Percentiles rank a stretch among this genome's conserved stretches.
Conservation (phyloP, 2,888 invertebrate species). For the Eubasilissa splendida region DNA sequence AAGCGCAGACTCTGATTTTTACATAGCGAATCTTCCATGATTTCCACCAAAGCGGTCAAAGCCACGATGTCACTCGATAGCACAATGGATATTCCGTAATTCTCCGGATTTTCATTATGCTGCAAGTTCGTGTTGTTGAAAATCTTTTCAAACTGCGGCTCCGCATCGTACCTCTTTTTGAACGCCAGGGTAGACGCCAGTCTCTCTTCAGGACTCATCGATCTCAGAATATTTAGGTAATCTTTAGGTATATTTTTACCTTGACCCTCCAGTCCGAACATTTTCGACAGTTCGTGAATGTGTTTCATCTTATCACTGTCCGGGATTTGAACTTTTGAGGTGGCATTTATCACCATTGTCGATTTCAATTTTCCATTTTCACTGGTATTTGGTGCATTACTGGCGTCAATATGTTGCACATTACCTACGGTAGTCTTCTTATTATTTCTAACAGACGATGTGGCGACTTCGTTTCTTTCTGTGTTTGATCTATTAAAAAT, state of each 20-base stretch:
- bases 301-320: background rate
- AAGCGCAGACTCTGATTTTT: conserved; percentile 70
- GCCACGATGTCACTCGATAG: conserved; percentile 70
- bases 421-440: background rate
- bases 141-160: conserved; percentile 5
- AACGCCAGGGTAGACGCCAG: conserved; percentile 10
- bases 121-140: background rate
- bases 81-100: conserved; percentile 61
- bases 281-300: conserved; percentile 22
- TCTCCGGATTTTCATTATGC: conserved; percentile 30
- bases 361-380: background rate
- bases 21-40: conserved; percentile 68
- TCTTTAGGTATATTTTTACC: conserved; percentile 12
- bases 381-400: background rate
- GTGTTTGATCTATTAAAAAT: too few relatives aligned
- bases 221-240: conserved; percentile 9
- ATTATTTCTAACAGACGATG: background rate
- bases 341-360: background rate
- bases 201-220: background rate
- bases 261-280: conserved; percentile 13
- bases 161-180: conserved; percentile 11
- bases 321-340: background rate
- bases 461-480: background rate
- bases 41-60: conserved; percentile 69
- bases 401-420: too few relatives aligned